These are phyloP conservation scores for Sapajus apella DNA, from an alignment of 2,113 vertebrate genomes.

Conservation along the genomic window DNA sequence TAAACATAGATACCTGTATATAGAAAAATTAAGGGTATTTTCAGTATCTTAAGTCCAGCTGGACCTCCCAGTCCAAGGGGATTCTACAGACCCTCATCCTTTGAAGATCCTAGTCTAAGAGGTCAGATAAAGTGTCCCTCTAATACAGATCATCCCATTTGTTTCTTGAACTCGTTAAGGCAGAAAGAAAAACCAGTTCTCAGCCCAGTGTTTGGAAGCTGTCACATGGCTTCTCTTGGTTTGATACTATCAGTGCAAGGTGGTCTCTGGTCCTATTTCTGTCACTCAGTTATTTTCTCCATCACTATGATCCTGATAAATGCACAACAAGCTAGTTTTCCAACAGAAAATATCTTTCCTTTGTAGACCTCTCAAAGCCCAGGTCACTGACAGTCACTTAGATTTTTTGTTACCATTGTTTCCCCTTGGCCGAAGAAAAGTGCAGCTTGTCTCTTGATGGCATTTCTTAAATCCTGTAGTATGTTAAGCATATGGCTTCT, in stretches of 20 bases:
- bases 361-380: background rate
- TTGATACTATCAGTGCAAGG: background rate
- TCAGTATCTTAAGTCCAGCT: background rate
- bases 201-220: background rate
- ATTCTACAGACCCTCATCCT: background rate
- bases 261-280: background rate
- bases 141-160: background rate
- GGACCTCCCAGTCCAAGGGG: background rate
- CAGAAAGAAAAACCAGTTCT: background rate
- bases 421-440: background rate
- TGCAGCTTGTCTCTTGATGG: background rate
- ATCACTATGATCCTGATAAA: background rate
- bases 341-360: background rate
- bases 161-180: background rate
- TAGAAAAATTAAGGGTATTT: background rate
- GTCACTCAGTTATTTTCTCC: background rate
- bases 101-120: background rate
- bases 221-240: background rate
- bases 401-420: background rate
- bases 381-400: background rate
- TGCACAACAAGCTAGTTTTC: background rate
- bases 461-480: background rate
- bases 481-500: background rate
- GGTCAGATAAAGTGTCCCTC: background rate
- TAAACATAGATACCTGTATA: background rate